Conservation (phyloP, 2,888 invertebrate genomes). For the Drosophila anceps region DNA sequence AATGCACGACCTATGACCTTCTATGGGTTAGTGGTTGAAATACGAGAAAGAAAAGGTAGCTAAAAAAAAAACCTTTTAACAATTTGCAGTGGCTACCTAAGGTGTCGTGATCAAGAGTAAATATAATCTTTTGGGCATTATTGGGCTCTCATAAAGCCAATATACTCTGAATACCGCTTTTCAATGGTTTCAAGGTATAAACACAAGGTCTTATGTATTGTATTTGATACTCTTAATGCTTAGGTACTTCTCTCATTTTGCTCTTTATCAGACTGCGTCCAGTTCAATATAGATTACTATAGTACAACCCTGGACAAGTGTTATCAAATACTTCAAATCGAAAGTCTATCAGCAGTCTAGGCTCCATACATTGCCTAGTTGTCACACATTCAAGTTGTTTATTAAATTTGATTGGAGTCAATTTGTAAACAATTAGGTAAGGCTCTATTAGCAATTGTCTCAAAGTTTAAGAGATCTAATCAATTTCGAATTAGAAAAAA, state of each 20-base stretch:
- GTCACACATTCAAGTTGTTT: slow-evolving; percentile 14
- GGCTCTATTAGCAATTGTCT: slow-evolving; percentile 14
- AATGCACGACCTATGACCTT: slow-evolving; percentile 50
- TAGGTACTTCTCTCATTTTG: not conserved
- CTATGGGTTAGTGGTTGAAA: slow-evolving; percentile 2
- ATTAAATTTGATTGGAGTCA: slow-evolving; percentile 17
- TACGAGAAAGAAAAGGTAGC: not conserved
- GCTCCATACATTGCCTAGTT: slow-evolving; percentile 1
- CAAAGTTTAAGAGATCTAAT: not conserved
- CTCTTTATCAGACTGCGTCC: not conserved
- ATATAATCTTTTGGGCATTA: too few species aligned
- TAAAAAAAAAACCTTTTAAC: not conserved
- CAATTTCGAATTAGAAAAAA: slow-evolving; percentile 3
- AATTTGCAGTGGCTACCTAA: not conserved
- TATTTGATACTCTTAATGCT: not conserved
- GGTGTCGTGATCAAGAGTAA: not conserved
- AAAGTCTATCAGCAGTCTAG: slow-evolving; percentile 16
- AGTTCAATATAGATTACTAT: slow-evolving; percentile 8
- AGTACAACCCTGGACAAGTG: not conserved
- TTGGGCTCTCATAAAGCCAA: too few species aligned
- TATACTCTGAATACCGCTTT: not conserved
- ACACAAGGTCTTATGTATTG: not conserved
- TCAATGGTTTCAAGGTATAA: not conserved
- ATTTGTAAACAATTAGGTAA: slow-evolving; percentile 23
- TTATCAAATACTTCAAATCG: slow-evolving; percentile 12